phyloP scores from a whole-genome alignment of 2,113 vertebrate species.

The Xenopus borealis region DNA sequence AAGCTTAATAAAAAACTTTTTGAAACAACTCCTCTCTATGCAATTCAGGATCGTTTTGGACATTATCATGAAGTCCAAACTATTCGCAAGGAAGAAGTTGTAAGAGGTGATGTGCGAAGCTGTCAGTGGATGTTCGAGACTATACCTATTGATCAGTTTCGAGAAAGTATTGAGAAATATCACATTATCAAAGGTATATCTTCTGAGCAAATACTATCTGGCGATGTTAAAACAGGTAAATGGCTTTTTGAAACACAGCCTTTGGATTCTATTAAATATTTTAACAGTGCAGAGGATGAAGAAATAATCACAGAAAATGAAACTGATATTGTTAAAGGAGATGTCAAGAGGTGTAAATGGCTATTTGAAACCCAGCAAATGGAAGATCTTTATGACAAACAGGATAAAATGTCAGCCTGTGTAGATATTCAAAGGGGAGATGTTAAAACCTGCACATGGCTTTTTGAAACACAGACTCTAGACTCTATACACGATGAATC shows the following conservation, averaged over 20 bases:
- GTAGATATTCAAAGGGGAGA: constrained; percentile 77
- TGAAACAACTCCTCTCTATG: constrained; percentile 79
- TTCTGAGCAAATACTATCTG: constrained; percentile 81
- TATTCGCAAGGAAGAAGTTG: constrained; percentile 82
- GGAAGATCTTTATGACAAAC: constrained; percentile 81
- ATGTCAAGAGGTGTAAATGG: constrained; percentile 88
- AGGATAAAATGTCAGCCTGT: constrained; percentile 54
- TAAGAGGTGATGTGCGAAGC: constrained; percentile 82
- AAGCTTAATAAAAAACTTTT: constrained; percentile 81
- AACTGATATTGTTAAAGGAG: constrained; percentile 74
- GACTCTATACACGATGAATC: constrained; percentile 74
- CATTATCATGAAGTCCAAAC: constrained; percentile 86
- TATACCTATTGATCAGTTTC: constrained; percentile 83
- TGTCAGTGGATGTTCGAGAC: constrained; percentile 95
- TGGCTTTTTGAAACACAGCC: constrained; percentile 94
- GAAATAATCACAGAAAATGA: constrained; percentile 58
- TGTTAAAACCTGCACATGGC: constrained; percentile 84
- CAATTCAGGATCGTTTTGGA: constrained; percentile 83
- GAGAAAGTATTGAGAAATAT: constrained; percentile 76
- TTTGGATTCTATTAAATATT: constrained; percentile 84
- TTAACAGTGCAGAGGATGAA: constrained; percentile 75
- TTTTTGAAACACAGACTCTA: constrained; percentile 85
- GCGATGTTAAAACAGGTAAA: constrained; percentile 87
- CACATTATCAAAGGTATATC: constrained; percentile 88
- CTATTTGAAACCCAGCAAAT: constrained; percentile 90